phyloP scores from a whole-genome alignment of 2,113 vertebrate species.

The Spheniscus mendiculus region DNA sequence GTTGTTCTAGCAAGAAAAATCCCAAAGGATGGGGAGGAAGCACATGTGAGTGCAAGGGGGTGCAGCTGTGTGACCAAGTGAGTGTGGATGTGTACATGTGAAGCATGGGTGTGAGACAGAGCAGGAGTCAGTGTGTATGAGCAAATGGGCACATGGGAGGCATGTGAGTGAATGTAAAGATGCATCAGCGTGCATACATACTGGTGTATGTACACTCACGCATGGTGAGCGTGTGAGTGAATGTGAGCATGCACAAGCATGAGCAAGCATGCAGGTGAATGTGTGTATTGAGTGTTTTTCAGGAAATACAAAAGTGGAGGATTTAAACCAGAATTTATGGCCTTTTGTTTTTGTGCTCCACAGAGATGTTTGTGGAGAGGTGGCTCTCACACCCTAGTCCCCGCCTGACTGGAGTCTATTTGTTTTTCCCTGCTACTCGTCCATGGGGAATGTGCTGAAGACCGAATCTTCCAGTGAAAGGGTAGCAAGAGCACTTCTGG shows the following conservation, averaged over 20 bases:
- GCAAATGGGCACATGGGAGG: not conserved
- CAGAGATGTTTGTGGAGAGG: not conserved
- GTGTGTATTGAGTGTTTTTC: not conserved
- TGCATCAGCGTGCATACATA: not conserved
- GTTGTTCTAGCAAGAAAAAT: not conserved
- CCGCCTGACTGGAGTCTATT: not conserved
- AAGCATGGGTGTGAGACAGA: fast-evolving
- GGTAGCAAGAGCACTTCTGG: not conserved
- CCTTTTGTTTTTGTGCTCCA: not conserved
- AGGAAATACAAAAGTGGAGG: not conserved
- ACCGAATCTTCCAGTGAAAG: not conserved
- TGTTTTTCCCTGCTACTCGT: not conserved
- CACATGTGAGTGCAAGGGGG: not conserved
- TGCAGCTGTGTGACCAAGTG: not conserved
- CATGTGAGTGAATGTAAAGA: not conserved
- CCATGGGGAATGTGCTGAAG: not conserved
- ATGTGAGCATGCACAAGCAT: not conserved
- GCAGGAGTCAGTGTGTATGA: not conserved
- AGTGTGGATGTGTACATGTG: no score
- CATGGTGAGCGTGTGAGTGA: not conserved
- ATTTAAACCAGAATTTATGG: not conserved
- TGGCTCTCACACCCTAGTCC: not conserved
- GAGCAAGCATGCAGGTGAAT: not conserved
- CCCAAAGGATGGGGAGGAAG: not conserved
- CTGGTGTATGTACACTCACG: no score